phyloP scores from a whole-genome alignment of 2,113 vertebrate genomes.

The Macaca nemestrina region DNA sequence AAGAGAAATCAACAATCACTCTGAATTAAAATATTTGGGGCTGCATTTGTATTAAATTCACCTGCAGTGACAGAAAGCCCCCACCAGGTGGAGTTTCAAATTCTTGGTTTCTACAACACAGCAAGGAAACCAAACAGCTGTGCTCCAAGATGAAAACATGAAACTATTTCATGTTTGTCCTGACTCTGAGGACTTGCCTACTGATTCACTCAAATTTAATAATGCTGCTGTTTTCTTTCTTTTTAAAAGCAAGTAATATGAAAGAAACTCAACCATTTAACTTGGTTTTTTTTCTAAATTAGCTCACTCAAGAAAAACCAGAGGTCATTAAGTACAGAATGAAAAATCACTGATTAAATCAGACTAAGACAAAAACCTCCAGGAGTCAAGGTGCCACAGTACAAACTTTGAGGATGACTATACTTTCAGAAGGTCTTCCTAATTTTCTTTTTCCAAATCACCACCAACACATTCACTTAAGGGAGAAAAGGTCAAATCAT shows the following conservation, averaged over 20 bases:
- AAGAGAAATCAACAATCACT: background rate
- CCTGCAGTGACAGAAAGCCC: constrained; percentile 25
- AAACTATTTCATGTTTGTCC: background rate
- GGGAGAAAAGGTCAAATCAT: background rate
- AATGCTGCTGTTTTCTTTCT: background rate
- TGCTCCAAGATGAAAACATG: background rate
- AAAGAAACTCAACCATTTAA: background rate
- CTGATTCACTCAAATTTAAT: background rate
- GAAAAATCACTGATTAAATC: background rate
- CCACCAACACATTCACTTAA: background rate
- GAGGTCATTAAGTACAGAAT: background rate
- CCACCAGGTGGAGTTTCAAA: constrained; percentile 67
- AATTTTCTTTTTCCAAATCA: background rate
- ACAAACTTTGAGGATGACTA: background rate
- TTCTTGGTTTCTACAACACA: background rate
- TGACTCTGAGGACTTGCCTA: background rate
- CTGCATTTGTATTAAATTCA: background rate
- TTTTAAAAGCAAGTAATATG: background rate
- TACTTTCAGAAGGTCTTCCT: background rate
- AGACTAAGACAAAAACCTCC: background rate
- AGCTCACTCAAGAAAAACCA: background rate
- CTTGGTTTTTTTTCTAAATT: background rate
- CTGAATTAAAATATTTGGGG: background rate
- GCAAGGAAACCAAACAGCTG: background rate
- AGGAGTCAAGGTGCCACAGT: background rate